These are phyloP conservation scores for Dipus sagitta DNA, from an alignment of 2,797 vertebrate genomes.

Conservation along the genomic window DNA sequence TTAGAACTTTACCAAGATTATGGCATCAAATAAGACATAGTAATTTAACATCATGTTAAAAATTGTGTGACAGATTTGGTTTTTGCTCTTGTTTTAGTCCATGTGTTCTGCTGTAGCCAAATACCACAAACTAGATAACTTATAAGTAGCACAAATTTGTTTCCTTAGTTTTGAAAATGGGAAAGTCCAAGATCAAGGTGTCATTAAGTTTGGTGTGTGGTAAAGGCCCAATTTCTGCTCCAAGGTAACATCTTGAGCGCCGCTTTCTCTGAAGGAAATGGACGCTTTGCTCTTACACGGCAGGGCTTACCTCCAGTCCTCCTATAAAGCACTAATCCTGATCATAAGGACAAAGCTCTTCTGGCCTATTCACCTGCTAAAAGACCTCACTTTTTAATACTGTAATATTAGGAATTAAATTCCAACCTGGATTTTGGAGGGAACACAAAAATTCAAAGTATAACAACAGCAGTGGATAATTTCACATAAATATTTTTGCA, in stretches of 20 bases:
- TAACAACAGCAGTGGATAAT: neutral
- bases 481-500: conserved; percentile 22
- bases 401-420: neutral
- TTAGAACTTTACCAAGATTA: conserved; percentile 14
- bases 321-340: neutral
- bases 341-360: neutral
- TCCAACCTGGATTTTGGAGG: neutral
- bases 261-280: neutral
- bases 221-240: no score
- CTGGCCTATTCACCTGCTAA: neutral
- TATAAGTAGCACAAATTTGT: neutral
- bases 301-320: neutral
- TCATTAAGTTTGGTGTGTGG: neutral
- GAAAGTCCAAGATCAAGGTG: neutral
- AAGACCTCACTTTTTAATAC: neutral
- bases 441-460: neutral
- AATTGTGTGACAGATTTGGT: neutral
- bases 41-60: neutral
- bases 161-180: neutral
- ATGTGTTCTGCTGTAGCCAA: neutral
- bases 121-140: neutral
- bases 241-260: neutral
- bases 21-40: neutral
- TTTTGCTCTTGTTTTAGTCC: neutral
- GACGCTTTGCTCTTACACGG: neutral